These are phyloP conservation scores for Mesembrinibis cayennensis DNA, from an alignment of 2,113 vertebrate genomes.

Conservation along the genomic window DNA sequence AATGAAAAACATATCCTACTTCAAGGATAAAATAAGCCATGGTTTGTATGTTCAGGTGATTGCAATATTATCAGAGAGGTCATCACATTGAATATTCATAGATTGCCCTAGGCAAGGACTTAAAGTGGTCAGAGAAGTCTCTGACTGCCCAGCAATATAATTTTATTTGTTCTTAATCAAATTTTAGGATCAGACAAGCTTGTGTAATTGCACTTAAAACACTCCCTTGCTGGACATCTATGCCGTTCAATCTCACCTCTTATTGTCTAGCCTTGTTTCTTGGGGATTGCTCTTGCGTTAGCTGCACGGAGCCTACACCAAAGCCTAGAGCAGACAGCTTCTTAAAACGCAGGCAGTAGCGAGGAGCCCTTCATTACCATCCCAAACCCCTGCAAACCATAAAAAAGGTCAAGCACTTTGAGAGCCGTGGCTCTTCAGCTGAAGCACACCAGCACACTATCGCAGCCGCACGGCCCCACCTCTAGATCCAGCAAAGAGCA, in stretches of 20 bases:
- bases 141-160: constrained; percentile 7
- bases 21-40: not conserved
- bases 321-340: not conserved
- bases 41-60: not conserved
- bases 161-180: constrained; percentile 42
- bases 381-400: not conserved
- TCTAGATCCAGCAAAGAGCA: not conserved
- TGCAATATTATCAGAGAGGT: not conserved
- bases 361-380: not conserved
- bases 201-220: not conserved
- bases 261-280: not conserved
- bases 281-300: not conserved
- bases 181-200: constrained; percentile 10
- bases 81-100: constrained; percentile 19
- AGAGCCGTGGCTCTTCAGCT: not conserved
- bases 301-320: not conserved
- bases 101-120: constrained; percentile 1
- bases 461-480: not conserved
- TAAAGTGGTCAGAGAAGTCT: constrained; percentile 11
- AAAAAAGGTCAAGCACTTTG: not conserved
- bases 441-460: not conserved
- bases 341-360: not conserved
- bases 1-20: not conserved
- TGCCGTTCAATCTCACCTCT: not conserved
- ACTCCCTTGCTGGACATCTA: not conserved